Evolutionary conservation across 1,140 invertebrate genomes (phyloP).

Genomic region (Rhyzopertha dominica): DNA sequence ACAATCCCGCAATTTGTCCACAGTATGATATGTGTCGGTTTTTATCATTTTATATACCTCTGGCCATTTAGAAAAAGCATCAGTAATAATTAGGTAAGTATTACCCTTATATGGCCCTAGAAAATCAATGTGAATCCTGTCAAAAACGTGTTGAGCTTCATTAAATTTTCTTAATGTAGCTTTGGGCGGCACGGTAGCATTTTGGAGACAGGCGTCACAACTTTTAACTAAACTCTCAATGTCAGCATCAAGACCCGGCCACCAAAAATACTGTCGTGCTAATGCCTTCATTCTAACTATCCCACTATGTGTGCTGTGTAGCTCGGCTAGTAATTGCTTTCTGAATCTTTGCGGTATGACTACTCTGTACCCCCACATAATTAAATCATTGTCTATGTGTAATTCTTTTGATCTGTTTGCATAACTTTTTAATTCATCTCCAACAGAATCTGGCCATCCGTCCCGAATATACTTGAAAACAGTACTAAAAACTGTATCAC

Average conservation of each 20-base stretch:
- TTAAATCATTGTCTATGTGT: too few species aligned
- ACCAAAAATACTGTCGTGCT: constrained; percentile 42
- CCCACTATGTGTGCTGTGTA: constrained; percentile 43
- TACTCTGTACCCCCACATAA: too few species aligned
- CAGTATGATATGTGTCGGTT: constrained; percentile 16
- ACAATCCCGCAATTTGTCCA: constrained; percentile 14
- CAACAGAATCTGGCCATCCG: too few species aligned
- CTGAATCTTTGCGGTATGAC: constrained; percentile 37
- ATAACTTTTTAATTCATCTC: too few species aligned
- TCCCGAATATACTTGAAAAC: constrained; percentile 19
- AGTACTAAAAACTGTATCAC: constrained; percentile 27
- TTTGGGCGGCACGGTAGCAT: constrained; percentile 30
- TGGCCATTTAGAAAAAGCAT: constrained; percentile 33
- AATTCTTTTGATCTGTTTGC: too few species aligned
- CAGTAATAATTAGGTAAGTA: constrained; percentile 30
- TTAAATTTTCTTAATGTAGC: constrained; percentile 3
- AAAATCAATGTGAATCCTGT: constrained; percentile 35
- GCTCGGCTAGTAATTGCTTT: constrained; percentile 30
- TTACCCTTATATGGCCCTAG: constrained; percentile 23
- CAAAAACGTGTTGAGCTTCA: constrained; percentile 11
- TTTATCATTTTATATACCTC: constrained; percentile 27
- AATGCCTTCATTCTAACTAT: constrained; percentile 45
- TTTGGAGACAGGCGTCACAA: constrained; percentile 21
- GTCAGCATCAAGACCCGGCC: constrained; percentile 42
- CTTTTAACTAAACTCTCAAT: constrained; percentile 30